Evolutionary conservation across 1,140 invertebrate species (phyloP), one percentile per base, ranked within the genome.

Genomic region (Brachionus calyciflorus): DNA sequence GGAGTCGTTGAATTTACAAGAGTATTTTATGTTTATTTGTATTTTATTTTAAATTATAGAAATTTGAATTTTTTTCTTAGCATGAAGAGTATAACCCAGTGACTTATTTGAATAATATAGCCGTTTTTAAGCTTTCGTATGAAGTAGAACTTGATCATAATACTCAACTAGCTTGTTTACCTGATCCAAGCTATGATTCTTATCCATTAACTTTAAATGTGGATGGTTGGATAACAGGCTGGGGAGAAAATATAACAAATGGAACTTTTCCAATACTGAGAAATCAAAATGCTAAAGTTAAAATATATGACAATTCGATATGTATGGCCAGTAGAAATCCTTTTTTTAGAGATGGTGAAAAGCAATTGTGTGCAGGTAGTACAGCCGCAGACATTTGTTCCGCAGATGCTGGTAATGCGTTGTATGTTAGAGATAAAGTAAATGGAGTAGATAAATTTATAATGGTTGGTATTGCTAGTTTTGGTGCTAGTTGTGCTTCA

Each of bases 141-240:
- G 37, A 41, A 65, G 40, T 65, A 12, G 40, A 46, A 44, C 7
- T 65, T 7, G 40, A 65, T 65, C 33, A 65, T 44, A 26, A 44
- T 24, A 65, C 60, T 3, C 60, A 65, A 65, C 21, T 65, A 26
- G 60, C 60, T 14, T 65, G 60, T 44, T 44, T 65, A 26, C 60
- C 60, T 12, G 60, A 65, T 44, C 60, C 40, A 44, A 7, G 44
- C 3, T 12, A 44, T 9, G 60, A 65, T 24, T 30, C 19, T 21
- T 65, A 65, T 44, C 60, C 60, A 4, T 3, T 0, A 12, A 44
- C 12, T 44, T 40, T 44, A 9, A 65, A 65, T n/a, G 21, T 44
- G 12, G 60, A 65, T 12, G 60, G 19, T 14, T 65, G 60, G 60
- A 65, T 65, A 19, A 6, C 19, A 14, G 60, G 60, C 24, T 65